These are phyloP conservation scores for Tetramorium bicarinatum DNA, from an alignment of 2,888 invertebrate species.

Conservation along the genomic window DNA sequence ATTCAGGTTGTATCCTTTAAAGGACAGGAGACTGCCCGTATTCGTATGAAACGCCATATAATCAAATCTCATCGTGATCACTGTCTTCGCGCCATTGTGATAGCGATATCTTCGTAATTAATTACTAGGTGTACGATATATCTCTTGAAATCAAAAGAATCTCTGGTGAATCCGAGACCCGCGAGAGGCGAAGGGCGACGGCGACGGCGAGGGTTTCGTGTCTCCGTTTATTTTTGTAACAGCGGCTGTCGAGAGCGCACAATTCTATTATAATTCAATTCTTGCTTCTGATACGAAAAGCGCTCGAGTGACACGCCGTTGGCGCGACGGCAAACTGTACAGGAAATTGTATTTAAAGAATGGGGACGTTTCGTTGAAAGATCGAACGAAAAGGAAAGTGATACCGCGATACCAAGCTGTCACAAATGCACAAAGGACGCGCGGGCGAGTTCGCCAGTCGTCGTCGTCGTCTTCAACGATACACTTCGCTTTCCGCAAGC, in stretches of 20 bases:
- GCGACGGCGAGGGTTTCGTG: not conserved
- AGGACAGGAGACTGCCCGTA: constrained; percentile 67
- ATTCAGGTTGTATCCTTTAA: constrained; percentile 61
- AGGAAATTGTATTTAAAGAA: not conserved
- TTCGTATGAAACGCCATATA: constrained; percentile 62
- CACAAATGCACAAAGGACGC: constrained; percentile 46
- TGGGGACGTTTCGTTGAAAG: not conserved
- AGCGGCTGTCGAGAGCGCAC: no score
- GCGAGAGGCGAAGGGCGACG: constrained; percentile 5
- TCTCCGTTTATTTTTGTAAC: constrained; percentile 10
- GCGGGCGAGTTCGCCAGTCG: not conserved
- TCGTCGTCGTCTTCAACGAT: constrained; percentile 32
- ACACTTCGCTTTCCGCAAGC: constrained; percentile 14
- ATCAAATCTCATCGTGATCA: constrained; percentile 44
- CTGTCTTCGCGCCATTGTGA: constrained; percentile 61
- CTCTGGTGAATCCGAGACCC: not conserved
- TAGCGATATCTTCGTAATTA: constrained; percentile 60
- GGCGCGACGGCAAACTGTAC: not conserved
- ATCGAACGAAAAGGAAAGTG: not conserved
- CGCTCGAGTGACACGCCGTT: not conserved
- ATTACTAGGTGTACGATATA: constrained; percentile 43
- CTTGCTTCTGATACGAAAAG: not conserved
- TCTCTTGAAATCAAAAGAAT: constrained; percentile 33
- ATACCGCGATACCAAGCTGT: constrained; percentile 29
- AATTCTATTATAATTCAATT: constrained; percentile 3